Evolutionary conservation across 2,888 invertebrate genomes (phyloP).

Genomic region (Hypercompe scribonia): DNA sequence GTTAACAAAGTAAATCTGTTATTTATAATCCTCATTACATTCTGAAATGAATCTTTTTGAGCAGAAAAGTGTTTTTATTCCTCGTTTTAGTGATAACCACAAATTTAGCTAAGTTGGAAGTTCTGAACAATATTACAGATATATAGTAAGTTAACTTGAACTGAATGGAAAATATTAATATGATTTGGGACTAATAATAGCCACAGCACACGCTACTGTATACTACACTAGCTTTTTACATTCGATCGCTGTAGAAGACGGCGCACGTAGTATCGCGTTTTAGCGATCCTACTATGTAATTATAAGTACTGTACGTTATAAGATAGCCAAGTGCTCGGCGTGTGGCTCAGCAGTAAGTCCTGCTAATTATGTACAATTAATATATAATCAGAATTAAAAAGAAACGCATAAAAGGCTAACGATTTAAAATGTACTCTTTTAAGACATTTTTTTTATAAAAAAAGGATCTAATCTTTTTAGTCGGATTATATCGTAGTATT

Average conservation of each 20-base stretch:
- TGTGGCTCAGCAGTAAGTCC: not conserved
- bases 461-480: not conserved
- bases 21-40: not conserved
- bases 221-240: not conserved
- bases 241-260: not conserved
- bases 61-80: not conserved
- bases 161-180: not conserved
- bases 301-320: not conserved
- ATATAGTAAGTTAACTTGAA: not conserved
- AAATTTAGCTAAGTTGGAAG: not conserved
- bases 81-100: not conserved
- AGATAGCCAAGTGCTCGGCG: not conserved
- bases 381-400: not conserved
- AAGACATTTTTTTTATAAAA: not conserved
- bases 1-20: not conserved
- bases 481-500: not conserved
- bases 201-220: not conserved
- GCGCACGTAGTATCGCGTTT: not conserved
- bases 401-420: not conserved
- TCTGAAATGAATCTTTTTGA: not conserved
- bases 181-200: not conserved
- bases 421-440: not conserved
- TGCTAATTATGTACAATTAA: not conserved
- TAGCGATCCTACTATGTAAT: not conserved
- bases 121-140: not conserved